Evolutionary conservation across 2,797 vertebrate species (phyloP).

Genomic region (Clarias platycephalus): DNA sequence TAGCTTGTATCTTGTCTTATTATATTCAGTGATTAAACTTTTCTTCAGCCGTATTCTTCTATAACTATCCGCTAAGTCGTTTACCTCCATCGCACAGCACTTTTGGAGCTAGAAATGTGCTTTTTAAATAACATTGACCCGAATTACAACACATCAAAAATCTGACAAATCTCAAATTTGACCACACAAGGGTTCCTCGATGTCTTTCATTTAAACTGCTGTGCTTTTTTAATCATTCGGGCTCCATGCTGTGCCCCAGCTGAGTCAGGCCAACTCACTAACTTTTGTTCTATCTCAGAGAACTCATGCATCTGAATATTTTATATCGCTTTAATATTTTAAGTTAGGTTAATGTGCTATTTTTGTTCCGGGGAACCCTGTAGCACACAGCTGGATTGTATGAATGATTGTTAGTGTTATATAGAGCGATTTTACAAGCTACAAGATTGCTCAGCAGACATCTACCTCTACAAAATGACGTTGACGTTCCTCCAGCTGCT

Average conservation of each 20-base stretch:
- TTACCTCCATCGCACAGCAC: not conserved
- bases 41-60: not conserved
- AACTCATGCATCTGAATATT: conserved; percentile 14
- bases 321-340: conserved; percentile 17
- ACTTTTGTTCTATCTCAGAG: not conserved
- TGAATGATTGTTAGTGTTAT: not conserved
- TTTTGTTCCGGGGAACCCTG: not conserved
- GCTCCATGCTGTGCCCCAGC: conserved; percentile 1
- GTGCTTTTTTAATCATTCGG: conserved; percentile 30
- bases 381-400: not conserved
- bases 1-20: not conserved
- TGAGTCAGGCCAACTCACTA: not conserved
- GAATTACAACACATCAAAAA: not conserved
- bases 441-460: not conserved
- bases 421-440: not conserved
- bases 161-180: not conserved
- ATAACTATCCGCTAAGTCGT: not conserved
- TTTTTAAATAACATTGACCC: not conserved
- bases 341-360: conserved; percentile 1
- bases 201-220: not conserved
- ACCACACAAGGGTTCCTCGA: not conserved
- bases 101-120: not conserved
- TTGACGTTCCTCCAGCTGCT: no score
- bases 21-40: not conserved
- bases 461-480: no score